These are phyloP conservation scores for Adoxophyes honmai DNA, from an alignment of 1,140 invertebrate species.

Conservation along the genomic window DNA sequence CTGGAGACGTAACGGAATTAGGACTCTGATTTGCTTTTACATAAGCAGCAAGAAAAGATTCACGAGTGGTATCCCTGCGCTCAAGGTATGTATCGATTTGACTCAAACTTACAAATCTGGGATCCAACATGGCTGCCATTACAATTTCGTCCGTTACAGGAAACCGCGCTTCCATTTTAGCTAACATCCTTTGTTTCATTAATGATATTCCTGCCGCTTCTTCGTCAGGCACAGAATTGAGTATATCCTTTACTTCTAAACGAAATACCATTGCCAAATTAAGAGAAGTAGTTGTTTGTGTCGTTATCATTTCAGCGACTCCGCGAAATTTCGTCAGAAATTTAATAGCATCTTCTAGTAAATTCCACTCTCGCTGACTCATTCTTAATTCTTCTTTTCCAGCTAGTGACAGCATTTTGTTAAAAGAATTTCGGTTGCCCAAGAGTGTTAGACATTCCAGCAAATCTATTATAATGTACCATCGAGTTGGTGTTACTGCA, in stretches of 20 bases:
- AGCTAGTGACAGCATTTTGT: constrained; percentile 17
- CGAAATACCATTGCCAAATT: constrained; percentile 20
- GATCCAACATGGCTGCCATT: constrained; percentile 18
- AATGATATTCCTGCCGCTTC: constrained; percentile 17
- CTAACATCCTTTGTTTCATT: constrained; percentile 20
- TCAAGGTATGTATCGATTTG: neutral
- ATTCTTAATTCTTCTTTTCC: constrained; percentile 14
- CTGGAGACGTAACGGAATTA: neutral
- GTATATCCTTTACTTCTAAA: constrained; percentile 12
- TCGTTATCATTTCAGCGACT: constrained; percentile 16
- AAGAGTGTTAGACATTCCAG: neutral
- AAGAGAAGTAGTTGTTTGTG: constrained; percentile 15
- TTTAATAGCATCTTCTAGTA: constrained; percentile 19
- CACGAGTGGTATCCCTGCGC: neutral
- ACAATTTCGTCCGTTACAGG: constrained; percentile 11
- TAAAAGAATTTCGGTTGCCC: constrained; percentile 7
- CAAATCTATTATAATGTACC: constrained; percentile 13
- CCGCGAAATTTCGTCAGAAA: constrained; percentile 19
- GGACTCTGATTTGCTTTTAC: neutral
- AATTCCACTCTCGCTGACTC: constrained; percentile 14
- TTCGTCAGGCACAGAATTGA: constrained; percentile 8
- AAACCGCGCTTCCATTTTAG: constrained; percentile 17
- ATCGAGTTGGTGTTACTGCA: constrained; percentile 7
- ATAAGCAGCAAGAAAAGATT: neutral
- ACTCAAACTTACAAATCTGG: constrained; percentile 6